Conservation (phyloP, 30 jellyfish, hydroid and myxozoan species). For the Turritopsis rubra region DNA sequence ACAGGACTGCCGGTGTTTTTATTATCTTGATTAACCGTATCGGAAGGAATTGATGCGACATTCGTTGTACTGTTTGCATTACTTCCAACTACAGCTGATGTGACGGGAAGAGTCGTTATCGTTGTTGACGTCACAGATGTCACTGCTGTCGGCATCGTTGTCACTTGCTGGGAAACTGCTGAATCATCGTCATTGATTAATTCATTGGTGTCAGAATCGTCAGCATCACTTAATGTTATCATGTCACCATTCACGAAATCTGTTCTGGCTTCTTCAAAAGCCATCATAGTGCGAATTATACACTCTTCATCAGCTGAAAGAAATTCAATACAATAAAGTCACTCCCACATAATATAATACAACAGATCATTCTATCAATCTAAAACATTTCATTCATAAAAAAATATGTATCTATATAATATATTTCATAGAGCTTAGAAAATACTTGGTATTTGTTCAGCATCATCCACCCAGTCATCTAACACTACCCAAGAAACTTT, state of each 20-base stretch:
- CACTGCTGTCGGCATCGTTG: not conserved
- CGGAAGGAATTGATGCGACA: not conserved
- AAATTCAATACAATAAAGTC: not conserved
- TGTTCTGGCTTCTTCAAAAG: constrained; percentile 32
- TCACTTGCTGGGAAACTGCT: not conserved
- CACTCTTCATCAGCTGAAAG: constrained; percentile 27
- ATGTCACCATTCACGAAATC: constrained; percentile 28
- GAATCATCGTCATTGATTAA: not conserved
- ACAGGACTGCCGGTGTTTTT: not conserved
- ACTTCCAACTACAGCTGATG: not conserved
- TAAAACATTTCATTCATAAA: not conserved
- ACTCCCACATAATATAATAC: too few species aligned
- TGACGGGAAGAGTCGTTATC: not conserved
- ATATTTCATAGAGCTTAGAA: not conserved
- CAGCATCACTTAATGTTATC: not conserved
- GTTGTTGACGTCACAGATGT: not conserved
- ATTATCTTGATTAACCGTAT: not conserved
- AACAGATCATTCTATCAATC: not conserved
- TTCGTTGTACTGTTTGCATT: not conserved
- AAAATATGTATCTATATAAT: too few species aligned
- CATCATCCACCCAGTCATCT: constrained; percentile 43
- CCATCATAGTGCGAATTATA: constrained; percentile 31
- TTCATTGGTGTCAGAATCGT: not conserved
- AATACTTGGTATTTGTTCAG: constrained; percentile 6
- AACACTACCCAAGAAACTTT: constrained; percentile 87